A percentile compares a stretch with the other conserved stretches of the same genome.
These are phyloP conservation scores for Neoaliturus tenellus DNA, from an alignment of 2,888 invertebrate species.

Conservation along the genomic window DNA sequence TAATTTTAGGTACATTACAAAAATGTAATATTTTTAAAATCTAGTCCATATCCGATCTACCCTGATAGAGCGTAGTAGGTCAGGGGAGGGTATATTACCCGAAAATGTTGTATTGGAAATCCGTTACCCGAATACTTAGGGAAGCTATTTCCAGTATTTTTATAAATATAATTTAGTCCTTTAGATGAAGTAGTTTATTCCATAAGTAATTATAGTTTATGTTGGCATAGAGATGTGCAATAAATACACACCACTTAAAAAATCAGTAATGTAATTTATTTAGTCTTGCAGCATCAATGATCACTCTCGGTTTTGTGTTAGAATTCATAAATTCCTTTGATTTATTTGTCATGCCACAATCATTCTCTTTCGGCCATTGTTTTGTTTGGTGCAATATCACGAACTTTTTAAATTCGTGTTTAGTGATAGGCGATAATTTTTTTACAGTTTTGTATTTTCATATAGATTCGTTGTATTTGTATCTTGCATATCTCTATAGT, in stretches of 20 bases:
- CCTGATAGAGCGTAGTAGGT: background rate
- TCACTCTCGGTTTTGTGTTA: too few species aligned
- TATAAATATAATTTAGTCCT: slow-evolving; percentile 48
- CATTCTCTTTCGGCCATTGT: background rate
- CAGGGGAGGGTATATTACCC: slow-evolving; percentile 41
- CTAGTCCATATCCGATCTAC: slow-evolving; percentile 44
- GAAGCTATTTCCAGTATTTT: slow-evolving; percentile 52
- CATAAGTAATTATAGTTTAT: slow-evolving; percentile 45
- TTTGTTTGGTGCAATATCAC: slow-evolving; percentile 48
- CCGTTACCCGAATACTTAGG: slow-evolving; percentile 51
- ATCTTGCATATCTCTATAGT: slow-evolving; percentile 51
- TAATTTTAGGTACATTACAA: slow-evolving; percentile 47
- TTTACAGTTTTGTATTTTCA: slow-evolving; percentile 50
- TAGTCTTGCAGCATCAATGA: background rate
- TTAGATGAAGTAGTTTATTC: slow-evolving; percentile 44
- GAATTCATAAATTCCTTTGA: background rate
- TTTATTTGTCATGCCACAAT: background rate
- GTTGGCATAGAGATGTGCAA: slow-evolving; percentile 49
- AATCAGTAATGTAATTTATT: background rate
- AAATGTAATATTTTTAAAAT: slow-evolving; percentile 51
- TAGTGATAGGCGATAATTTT: slow-evolving; percentile 37
- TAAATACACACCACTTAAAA: background rate
- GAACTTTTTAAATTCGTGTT: slow-evolving; percentile 2
- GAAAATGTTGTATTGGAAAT: slow-evolving; percentile 45
- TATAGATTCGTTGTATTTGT: slow-evolving; percentile 24